These are phyloP conservation scores for Eilema griseolum DNA, from an alignment of 2,888 invertebrate species.

Conservation along the genomic window DNA sequence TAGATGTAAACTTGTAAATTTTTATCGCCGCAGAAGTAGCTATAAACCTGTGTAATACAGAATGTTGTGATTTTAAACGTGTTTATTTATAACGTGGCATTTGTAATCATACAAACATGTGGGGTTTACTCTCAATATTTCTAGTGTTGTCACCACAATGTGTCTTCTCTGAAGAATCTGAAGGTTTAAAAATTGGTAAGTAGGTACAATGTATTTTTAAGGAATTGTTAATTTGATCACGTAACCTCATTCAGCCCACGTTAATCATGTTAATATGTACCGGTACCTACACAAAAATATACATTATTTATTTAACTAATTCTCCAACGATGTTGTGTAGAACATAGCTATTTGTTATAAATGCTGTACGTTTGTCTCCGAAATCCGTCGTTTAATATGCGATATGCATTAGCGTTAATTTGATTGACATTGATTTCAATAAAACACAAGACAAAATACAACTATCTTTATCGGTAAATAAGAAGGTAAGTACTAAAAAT, in stretches of 20 bases:
- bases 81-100: slow-evolving; percentile 16
- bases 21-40: slow-evolving; percentile 48
- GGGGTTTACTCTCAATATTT: slow-evolving; percentile 55
- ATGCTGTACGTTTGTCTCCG: not conserved
- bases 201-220: slow-evolving; percentile 18
- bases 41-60: slow-evolving; percentile 6
- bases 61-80: slow-evolving; percentile 35
- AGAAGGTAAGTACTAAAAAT: too few relatives aligned
- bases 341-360: not conserved
- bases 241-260: not conserved
- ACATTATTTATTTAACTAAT: not conserved
- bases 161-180: slow-evolving; percentile 49
- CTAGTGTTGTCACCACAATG: slow-evolving; percentile 58
- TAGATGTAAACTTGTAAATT: slow-evolving; percentile 58
- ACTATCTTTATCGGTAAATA: too few relatives aligned
- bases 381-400: not conserved
- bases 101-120: slow-evolving; percentile 49
- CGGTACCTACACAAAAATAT: not conserved
- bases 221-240: not conserved
- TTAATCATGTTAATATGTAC: not conserved
- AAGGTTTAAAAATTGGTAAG: slow-evolving; percentile 62
- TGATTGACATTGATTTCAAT: not conserved
- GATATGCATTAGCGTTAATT: not conserved
- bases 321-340: not conserved
- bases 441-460: not conserved